phyloP scores from a whole-genome alignment of 2,888 invertebrate genomes.

The Lycaena phlaeas region DNA sequence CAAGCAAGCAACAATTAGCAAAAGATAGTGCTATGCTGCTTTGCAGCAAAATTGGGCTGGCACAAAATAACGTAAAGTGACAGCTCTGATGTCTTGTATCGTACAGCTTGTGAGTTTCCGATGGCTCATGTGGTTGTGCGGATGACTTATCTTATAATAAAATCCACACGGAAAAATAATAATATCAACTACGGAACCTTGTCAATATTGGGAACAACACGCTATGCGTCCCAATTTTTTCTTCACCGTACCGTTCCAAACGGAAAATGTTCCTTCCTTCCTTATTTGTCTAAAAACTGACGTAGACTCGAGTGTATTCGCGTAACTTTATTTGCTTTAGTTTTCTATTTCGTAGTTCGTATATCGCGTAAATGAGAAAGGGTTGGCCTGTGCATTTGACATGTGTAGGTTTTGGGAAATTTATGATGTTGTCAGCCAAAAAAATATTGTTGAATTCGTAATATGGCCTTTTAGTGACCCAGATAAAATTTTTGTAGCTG shows the following conservation, averaged over 20 bases:
- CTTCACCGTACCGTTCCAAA: slow-evolving; percentile 24
- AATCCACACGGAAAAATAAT: too few relatives aligned
- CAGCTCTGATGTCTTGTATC: too few relatives aligned
- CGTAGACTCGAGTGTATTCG: slow-evolving; percentile 36
- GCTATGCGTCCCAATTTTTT: slow-evolving; percentile 10
- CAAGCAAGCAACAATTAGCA: too few relatives aligned
- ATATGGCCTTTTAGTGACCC: not conserved
- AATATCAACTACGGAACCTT: not conserved
- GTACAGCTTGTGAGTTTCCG: too few relatives aligned
- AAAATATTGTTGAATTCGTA: slow-evolving; percentile 11
- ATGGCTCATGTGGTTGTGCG: too few relatives aligned
- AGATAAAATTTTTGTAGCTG: not conserved
- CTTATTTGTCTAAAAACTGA: slow-evolving; percentile 60
- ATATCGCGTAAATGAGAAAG: slow-evolving; percentile 48
- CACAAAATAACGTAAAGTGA: too few relatives aligned
- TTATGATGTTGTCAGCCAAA: slow-evolving; percentile 19
- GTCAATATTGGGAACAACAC: not conserved
- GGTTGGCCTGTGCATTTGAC: slow-evolving; percentile 43
- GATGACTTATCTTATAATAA: too few relatives aligned
- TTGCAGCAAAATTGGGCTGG: too few relatives aligned
- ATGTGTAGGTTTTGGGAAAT: slow-evolving; percentile 33
- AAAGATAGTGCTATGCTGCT: too few relatives aligned
- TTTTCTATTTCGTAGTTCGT: slow-evolving; percentile 45
- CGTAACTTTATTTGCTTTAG: slow-evolving; percentile 47
- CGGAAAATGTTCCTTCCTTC: slow-evolving; percentile 45